Conservation (phyloP, 2,797 vertebrate genomes). For the Megalops cyprinoides region DNA sequence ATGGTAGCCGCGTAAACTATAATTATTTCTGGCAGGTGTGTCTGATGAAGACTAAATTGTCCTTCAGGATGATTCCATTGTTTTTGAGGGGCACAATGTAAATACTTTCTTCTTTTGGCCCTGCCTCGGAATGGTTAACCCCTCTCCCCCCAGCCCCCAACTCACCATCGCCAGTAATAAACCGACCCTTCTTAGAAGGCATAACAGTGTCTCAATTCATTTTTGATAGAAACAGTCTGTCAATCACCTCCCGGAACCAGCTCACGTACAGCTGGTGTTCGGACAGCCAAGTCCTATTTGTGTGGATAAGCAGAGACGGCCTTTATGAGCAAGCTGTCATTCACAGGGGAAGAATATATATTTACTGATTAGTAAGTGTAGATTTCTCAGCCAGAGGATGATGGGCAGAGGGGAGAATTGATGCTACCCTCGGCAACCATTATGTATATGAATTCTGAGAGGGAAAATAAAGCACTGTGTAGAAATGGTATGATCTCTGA, state of each 20-base stretch:
- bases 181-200: background rate
- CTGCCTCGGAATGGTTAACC: background rate
- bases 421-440: background rate
- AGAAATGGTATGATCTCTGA: background rate
- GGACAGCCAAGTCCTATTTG: background rate
- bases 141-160: background rate
- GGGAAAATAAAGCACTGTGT: background rate
- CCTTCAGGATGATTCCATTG: background rate
- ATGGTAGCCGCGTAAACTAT: background rate
- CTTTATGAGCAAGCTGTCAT: background rate
- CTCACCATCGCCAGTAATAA: constrained; percentile 2
- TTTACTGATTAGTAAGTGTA: background rate
- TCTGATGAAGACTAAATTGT: background rate
- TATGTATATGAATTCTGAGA: background rate
- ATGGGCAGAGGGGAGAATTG: background rate
- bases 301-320: background rate
- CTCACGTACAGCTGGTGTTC: background rate
- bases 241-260: constrained; percentile 3
- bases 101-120: background rate
- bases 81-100: background rate
- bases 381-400: background rate
- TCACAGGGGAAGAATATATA: background rate
- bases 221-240: background rate
- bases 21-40: constrained; percentile 5
- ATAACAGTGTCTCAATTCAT: background rate